Conservation (phyloP, 2,797 vertebrate genomes). For the Sebastes oblongus region DNA sequence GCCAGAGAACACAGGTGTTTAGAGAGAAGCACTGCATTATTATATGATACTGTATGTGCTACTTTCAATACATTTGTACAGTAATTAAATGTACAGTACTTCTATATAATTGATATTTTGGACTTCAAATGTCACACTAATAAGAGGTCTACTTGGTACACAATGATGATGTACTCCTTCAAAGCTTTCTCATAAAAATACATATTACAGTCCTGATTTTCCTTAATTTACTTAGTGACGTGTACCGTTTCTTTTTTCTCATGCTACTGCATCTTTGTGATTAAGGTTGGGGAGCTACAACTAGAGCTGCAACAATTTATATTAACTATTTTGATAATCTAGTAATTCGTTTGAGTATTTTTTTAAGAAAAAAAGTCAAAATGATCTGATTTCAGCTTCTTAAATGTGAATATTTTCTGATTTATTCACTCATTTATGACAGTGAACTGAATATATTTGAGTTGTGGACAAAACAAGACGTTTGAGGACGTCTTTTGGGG, state of each 20-base stretch:
- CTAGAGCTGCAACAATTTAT: no score
- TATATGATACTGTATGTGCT: not conserved
- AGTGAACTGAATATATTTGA: no score
- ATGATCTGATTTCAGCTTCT: no score
- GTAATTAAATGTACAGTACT: not conserved
- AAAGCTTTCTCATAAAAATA: not conserved
- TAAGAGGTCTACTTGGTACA: not conserved
- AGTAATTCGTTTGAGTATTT: fast-evolving
- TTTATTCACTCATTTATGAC: no score
- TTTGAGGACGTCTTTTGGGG: no score
- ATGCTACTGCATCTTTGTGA: not conserved
- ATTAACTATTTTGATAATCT: fast-evolving
- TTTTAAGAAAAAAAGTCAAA: no score
- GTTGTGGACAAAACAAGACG: no score
- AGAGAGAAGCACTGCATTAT: not conserved
- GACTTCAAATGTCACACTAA: not conserved
- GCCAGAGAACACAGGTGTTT: not conserved
- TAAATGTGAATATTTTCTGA: no score
- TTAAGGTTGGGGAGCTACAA: not conserved
- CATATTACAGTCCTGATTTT: not conserved
- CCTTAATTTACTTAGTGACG: not conserved
- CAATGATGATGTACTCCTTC: not conserved
- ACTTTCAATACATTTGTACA: not conserved
- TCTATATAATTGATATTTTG: not conserved
- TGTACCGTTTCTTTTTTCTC: not conserved